Base-by-base conservation (phyloP, 2,797 vertebrate genomes). In the Margarornis squamiger region DNA sequence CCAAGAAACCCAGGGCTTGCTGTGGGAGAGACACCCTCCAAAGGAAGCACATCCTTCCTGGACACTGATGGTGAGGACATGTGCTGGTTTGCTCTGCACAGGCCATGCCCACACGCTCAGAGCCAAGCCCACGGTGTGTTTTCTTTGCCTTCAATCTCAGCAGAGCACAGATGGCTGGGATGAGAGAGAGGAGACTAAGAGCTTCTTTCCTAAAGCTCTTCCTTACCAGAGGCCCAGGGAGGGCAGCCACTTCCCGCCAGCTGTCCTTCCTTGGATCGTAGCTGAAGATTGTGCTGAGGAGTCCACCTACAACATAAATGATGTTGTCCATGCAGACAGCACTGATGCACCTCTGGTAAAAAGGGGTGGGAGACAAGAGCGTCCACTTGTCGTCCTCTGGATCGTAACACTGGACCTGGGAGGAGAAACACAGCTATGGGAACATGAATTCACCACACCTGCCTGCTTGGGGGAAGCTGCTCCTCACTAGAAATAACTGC, bases 391-490 rank as follows among this genome's bases (percentile, higher is more conserved):
- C 92, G 6, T 94, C 96, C 80, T 96, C 91, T 9, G 98, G 98
- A 82, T 98, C 92, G 0, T 98, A 98, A 86, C 98, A 98, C 85
- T 98, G 98, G 29, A 98, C 98, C 98, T 98, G 94, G 29, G 26
- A 92, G 38, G 21, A 51, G 29, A 72, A 90, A 84, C 2, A 8
- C 23, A 51, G 18, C 16, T n/a, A 23, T 36, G 34, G 26, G 22
- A 45, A 67, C 10, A n/a, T 2, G 13, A 41, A 45, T 36, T 41
- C 46, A 34, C 14, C 27, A 4, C 38, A 48, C 14, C 12, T 29
- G 13, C 57, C 30, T 86, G 34, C 41, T 29, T 26, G 24, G 30
- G 7, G 70, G 36, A 81, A 90, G 45, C 20, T 76, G 24, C 43
- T 65, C 3, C 32, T 72, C 46, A 30, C 38, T 74, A 34, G 43